These are phyloP conservation scores for Pseudorasbora parva DNA, from an alignment of 2,113 vertebrate species.

Conservation along the genomic window DNA sequence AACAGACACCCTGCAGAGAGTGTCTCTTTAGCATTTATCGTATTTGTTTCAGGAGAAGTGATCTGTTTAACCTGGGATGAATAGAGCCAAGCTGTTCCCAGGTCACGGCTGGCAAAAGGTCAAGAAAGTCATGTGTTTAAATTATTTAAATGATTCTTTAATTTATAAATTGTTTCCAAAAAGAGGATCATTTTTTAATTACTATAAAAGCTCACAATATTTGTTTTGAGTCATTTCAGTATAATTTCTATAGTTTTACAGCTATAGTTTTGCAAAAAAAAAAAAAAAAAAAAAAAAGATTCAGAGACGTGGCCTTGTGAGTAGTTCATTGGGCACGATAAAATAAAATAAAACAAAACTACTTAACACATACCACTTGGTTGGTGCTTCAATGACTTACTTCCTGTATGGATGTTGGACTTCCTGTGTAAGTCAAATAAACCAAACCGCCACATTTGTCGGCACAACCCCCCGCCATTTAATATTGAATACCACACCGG, in stretches of 20 bases:
- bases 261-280: background rate
- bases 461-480: slow-evolving; percentile 61
- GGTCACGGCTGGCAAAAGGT: slow-evolving; percentile 3
- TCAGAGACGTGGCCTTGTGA: background rate
- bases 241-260: too few relatives aligned
- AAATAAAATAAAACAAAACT: background rate
- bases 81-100: background rate
- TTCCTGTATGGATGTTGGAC: background rate
- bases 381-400: background rate
- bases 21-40: slow-evolving; percentile 59
- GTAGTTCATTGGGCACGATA: background rate
- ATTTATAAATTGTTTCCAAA: background rate
- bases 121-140: background rate
- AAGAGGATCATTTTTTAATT: background rate
- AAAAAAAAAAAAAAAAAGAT: too few relatives aligned
- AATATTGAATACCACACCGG: slow-evolving; percentile 75
- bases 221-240: too few relatives aligned
- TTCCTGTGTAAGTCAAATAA: slow-evolving; percentile 25
- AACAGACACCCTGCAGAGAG: slow-evolving; percentile 67
- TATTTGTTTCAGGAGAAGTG: slow-evolving; percentile 57
- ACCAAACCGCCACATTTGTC: slow-evolving; percentile 25
- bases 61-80: slow-evolving; percentile 25
- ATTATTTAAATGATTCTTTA: background rate
- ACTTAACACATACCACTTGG: background rate
- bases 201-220: background rate